phyloP scores from a whole-genome alignment of 1,140 invertebrate species.

The Lithobius niger region DNA sequence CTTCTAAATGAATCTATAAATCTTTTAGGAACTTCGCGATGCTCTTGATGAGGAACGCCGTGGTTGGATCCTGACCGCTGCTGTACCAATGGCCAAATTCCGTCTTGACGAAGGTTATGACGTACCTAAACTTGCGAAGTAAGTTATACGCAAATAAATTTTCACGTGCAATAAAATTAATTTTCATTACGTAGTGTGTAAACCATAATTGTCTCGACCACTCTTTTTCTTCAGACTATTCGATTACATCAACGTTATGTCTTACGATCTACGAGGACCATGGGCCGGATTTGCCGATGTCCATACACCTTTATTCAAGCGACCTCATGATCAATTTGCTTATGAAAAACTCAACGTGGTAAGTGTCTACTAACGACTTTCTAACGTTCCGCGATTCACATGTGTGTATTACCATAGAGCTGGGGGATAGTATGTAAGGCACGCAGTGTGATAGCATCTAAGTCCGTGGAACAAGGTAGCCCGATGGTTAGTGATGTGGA shows the following conservation, averaged over 20 bases:
- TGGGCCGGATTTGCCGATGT: conserved; percentile 82
- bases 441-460: no score
- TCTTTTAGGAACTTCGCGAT: conserved; percentile 44
- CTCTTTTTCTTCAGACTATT: conserved; percentile 28
- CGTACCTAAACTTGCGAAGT: conserved; percentile 52
- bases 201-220: no score
- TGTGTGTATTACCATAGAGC: no score
- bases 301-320: conserved; percentile 66
- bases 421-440: no score
- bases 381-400: no score
- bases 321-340: conserved; percentile 65
- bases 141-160: conserved; percentile 1
- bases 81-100: conserved; percentile 71
- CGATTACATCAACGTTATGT: conserved; percentile 76
- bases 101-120: conserved; percentile 73
- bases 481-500: no score
- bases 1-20: no score
- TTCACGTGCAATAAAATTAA: no score
- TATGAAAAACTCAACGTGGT: conserved; percentile 79
- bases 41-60: conserved; percentile 57
- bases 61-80: conserved; percentile 75
- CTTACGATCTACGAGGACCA: conserved; percentile 80
- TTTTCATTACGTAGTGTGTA: no score
- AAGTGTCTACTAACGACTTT: conserved; percentile 36
- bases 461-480: no score